A percentile compares a stretch with the other conserved stretches of the same genome.
These are phyloP conservation scores for Vandiemenella viatica DNA, from an alignment of 2,888 invertebrate species.

Conservation along the genomic window DNA sequence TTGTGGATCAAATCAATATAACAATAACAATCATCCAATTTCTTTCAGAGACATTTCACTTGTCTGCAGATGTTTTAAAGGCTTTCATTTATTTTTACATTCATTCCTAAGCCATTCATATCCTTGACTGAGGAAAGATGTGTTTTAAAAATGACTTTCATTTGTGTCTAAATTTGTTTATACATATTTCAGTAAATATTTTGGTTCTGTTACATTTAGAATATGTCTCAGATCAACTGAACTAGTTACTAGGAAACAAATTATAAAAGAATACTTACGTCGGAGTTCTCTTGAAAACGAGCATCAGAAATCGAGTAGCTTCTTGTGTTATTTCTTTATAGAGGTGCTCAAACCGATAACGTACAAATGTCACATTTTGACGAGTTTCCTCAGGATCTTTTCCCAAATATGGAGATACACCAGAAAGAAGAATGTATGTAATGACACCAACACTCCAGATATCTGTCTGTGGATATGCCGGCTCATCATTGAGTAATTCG, in stretches of 20 bases:
- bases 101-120: too few species aligned
- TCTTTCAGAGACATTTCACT: too few species aligned
- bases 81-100: too few species aligned
- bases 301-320: slow-evolving; percentile 85
- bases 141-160: too few species aligned
- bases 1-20: too few species aligned
- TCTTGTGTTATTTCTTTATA: slow-evolving; percentile 90
- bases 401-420: slow-evolving; percentile 81
- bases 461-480: slow-evolving; percentile 79
- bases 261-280: slow-evolving; percentile 41
- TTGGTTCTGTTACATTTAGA: not conserved
- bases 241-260: not conserved
- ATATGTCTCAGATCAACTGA: not conserved
- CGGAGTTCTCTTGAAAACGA: slow-evolving; percentile 77
- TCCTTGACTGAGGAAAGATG: too few species aligned
- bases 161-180: too few species aligned
- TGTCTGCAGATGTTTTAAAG: too few species aligned
- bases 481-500: slow-evolving; percentile 75
- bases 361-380: slow-evolving; percentile 81
- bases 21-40: too few species aligned
- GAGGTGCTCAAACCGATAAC: slow-evolving; percentile 85
- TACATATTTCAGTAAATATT: too few species aligned
- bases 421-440: slow-evolving; percentile 82
- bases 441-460: slow-evolving; percentile 92
- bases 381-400: slow-evolving; percentile 66